These are phyloP conservation scores for Eupithecia subfuscata DNA, from an alignment of 2,888 invertebrate species.

Conservation along the genomic window DNA sequence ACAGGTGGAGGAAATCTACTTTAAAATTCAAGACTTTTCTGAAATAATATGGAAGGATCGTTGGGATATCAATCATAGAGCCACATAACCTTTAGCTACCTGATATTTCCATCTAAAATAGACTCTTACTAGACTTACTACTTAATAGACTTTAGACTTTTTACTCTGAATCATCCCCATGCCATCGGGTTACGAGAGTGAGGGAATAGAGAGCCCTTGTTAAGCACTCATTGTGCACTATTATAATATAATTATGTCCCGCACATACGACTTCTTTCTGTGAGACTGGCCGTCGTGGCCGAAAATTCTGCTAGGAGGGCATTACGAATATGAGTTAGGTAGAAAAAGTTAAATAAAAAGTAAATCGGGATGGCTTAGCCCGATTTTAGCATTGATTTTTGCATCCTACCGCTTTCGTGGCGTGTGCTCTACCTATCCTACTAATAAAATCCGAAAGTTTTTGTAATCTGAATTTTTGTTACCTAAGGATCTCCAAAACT, in stretches of 20 bases:
- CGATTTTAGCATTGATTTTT: background rate
- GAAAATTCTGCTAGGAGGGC: background rate
- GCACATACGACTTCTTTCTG: too few relatives aligned
- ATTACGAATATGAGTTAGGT: background rate
- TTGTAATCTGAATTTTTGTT: too few relatives aligned
- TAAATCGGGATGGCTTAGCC: background rate
- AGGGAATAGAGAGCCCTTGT: background rate
- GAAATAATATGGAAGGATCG: background rate
- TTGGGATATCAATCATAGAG: background rate
- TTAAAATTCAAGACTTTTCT: constrained; percentile 27
- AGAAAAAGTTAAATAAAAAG: background rate
- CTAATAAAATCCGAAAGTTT: too few relatives aligned
- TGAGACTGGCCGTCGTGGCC: background rate
- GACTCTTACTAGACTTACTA: too few relatives aligned
- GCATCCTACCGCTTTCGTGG: background rate
- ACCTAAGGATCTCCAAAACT: too few relatives aligned
- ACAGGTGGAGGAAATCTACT: constrained; percentile 45
- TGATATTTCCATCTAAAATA: background rate
- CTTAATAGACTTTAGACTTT: too few relatives aligned
- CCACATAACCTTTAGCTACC: background rate
- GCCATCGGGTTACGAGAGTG: background rate
- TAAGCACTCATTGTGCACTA: background rate
- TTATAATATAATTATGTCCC: background rate
- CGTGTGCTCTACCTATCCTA: too few relatives aligned
- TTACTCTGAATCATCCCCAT: background rate